A percentile compares a stretch with the other conserved stretches of the same genome.
These are phyloP conservation scores for Holothuria leucospilota DNA, from an alignment of 53 echinoderm and acorn worm species.

Conservation along the genomic window DNA sequence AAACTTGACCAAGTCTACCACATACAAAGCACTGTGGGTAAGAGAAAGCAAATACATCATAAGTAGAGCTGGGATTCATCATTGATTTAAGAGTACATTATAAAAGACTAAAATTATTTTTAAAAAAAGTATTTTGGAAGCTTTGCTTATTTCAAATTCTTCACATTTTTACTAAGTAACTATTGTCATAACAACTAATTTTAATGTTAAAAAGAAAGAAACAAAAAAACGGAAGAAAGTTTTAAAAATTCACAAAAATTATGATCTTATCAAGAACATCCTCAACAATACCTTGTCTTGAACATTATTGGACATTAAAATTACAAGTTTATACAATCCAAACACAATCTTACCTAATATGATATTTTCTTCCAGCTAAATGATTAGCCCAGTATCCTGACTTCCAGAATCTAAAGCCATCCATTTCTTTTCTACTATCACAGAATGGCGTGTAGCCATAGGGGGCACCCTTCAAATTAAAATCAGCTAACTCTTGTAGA, in stretches of 20 bases:
- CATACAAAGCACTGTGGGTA: slow-evolving; percentile 84
- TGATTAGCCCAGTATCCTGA: slow-evolving; percentile 97
- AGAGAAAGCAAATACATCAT: neutral
- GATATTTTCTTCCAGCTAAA: slow-evolving; percentile 95
- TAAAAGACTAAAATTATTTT: too few species aligned
- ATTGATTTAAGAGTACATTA: too few species aligned
- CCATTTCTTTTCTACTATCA: slow-evolving; percentile 93
- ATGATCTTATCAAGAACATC: neutral
- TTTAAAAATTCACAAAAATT: neutral
- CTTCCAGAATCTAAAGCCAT: slow-evolving; percentile 97
- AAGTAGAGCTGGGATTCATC: too few species aligned
- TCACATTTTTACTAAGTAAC: too few species aligned
- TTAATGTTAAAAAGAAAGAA: too few species aligned
- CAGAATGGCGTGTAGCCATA: slow-evolving; percentile 98
- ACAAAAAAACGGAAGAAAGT: too few species aligned
- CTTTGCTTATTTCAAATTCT: too few species aligned
- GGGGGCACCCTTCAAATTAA: slow-evolving; percentile 93
- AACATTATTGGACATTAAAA: neutral
- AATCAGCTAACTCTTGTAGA: slow-evolving; percentile 84
- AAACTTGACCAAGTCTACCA: slow-evolving; percentile 96
- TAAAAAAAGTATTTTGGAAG: neutral
- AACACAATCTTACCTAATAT: slow-evolving; percentile 80
- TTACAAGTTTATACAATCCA: neutral
- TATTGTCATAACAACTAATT: too few species aligned
- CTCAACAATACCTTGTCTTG: neutral